Base-by-base conservation (phyloP, 2,797 vertebrate species). In the Fratercula arctica region DNA sequence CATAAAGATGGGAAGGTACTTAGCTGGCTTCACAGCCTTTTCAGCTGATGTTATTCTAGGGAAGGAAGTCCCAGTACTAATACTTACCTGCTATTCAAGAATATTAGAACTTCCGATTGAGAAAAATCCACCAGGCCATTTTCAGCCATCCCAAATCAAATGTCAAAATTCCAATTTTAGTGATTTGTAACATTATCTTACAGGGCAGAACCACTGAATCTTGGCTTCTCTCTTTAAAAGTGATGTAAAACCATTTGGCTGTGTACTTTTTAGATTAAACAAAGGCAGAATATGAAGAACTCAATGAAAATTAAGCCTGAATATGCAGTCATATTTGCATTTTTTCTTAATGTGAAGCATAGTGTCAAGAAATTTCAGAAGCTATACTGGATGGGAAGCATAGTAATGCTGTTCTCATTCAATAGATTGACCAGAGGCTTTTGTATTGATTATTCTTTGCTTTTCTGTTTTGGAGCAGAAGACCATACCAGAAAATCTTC, bases 401-500 rank as follows among this genome's bases (percentile, higher is more conserved):
- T 23, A 80, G 54, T 61, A 81, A 37, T 68, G 20, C 18, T 85
- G 15, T 80, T 91, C 5, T 46, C 17, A 48, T 84, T 82, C n/a
- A 83, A 1, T 53, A 73, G 61, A 48, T 50, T 51, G 92, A 6
- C n/a, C 35, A 88, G 29, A 72, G 74, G 29, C 29, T 93, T 88
- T 85, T 61, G 20, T 77, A 76, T 35, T 82, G 57, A 50, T 94
- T 56, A 17, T 41, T 96, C 8, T 90, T 97, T 94, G 39, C n/a
- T 93, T 77, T 96, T 93, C 78, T 87, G 15, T 92, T 54, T 87
- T 92, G 94, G 90, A 97, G 45, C 74, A 98, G 76, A 96, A 97
- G 59, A 78, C 68, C 75, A 59, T 97, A 90, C 87, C 96, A 82
- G 97, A 98, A 95, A 97, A 97, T 95, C 90, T 98, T 43, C 95